A percentile compares a stretch with the other conserved stretches of the same genome.
phyloP scores from a whole-genome alignment of 2,113 vertebrate genomes.

The Pollachius pollachius region DNA sequence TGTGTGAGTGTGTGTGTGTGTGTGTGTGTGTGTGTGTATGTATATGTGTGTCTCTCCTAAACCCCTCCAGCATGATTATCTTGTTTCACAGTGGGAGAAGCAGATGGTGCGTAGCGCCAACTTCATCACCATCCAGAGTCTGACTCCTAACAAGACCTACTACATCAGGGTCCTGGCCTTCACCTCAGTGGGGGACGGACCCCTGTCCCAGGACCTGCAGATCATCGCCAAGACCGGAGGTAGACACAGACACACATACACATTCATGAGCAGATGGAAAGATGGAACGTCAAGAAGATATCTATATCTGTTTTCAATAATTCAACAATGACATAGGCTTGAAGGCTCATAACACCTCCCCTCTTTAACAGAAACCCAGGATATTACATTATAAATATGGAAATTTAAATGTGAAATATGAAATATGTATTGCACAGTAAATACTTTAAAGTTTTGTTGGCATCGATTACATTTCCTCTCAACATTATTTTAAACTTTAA shows the following conservation, averaged over 20 bases:
- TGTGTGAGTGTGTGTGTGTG: too few relatives aligned
- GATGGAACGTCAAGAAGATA: not conserved
- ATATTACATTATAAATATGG: too few relatives aligned
- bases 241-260: conserved; percentile 17
- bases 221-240: conserved; percentile 98
- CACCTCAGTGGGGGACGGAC: conserved; percentile 96
- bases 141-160: conserved; percentile 95
- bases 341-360: too few relatives aligned
- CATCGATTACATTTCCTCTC: too few relatives aligned
- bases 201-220: conserved; percentile 94
- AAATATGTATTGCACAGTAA: too few relatives aligned
- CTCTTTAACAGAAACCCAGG: too few relatives aligned
- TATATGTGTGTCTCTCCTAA: not conserved
- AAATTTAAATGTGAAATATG: too few relatives aligned
- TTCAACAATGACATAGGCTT: too few relatives aligned
- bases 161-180: conserved; percentile 96
- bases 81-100: conserved; percentile 83
- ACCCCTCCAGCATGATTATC: conserved; percentile 7
- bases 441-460: too few relatives aligned
- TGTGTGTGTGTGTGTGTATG: too few relatives aligned
- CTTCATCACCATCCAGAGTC: conserved; percentile 90
- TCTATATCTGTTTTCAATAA: too few relatives aligned
- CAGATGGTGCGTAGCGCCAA: conserved; percentile 95
- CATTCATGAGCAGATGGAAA: not conserved
- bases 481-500: too few relatives aligned